A percentile compares a stretch with the other conserved stretches of the same genome.
phyloP scores from a whole-genome alignment of 2,888 invertebrate genomes.

The Aradus depressus region DNA sequence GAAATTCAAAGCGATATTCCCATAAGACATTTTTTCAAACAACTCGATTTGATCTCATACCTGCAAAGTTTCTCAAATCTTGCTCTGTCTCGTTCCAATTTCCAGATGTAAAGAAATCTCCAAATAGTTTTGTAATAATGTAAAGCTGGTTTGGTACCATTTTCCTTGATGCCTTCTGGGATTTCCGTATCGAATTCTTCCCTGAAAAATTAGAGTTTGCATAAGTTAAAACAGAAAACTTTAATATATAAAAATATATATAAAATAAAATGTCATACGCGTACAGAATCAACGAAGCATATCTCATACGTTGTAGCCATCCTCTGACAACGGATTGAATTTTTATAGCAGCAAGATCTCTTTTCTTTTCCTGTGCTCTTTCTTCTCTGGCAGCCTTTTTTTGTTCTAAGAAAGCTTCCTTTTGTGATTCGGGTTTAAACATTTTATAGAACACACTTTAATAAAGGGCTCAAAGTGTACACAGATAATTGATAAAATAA shows the following conservation, averaged over 20 bases:
- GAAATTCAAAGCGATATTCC: too few relatives aligned
- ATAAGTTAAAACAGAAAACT: background rate
- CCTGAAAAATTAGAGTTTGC: conserved; percentile 40
- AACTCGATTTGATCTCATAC: conserved; percentile 37
- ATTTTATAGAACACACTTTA: conserved; percentile 38
- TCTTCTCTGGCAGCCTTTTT: conserved; percentile 85
- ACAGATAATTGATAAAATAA: too few relatives aligned
- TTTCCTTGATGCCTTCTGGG: conserved; percentile 44
- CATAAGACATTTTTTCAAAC: background rate
- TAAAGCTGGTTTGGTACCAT: conserved; percentile 53
- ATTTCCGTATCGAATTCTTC: conserved; percentile 65
- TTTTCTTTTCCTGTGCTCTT: conserved; percentile 70
- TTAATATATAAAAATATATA: background rate
- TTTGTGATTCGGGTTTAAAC: conserved; percentile 55
- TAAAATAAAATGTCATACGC: conserved; percentile 33
- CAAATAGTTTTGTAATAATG: conserved; percentile 61
- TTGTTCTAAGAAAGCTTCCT: conserved; percentile 73
- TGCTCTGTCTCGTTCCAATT: conserved; percentile 53
- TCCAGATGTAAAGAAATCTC: conserved; percentile 52
- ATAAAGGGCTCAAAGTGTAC: too few relatives aligned
- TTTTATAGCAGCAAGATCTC: conserved; percentile 58
- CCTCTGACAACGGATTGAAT: conserved; percentile 67
- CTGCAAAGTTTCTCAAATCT: conserved; percentile 70
- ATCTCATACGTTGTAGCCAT: conserved; percentile 56
- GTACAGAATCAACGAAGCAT: conserved; percentile 58